Evolutionary conservation across 2,797 vertebrate species (phyloP).

Genomic region (Acrossocheilus fasciatus): DNA sequence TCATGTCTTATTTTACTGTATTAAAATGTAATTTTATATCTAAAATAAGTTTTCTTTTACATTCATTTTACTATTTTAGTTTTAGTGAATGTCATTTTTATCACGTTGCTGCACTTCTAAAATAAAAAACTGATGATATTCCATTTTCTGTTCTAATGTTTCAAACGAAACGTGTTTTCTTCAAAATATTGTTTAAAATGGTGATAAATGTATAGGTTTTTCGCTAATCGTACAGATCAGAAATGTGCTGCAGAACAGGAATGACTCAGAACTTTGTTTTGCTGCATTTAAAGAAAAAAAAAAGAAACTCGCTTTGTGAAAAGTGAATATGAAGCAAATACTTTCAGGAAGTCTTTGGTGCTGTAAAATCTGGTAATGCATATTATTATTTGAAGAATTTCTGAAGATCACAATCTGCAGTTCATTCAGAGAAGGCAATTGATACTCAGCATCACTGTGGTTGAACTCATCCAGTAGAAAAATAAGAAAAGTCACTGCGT

Average conservation of each 20-base stretch:
- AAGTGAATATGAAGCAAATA: constrained; percentile 44
- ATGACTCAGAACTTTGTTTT: background rate
- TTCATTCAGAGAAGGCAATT: background rate
- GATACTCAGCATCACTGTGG: background rate
- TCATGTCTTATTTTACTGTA: background rate
- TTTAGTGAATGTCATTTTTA: background rate
- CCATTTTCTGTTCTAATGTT: background rate
- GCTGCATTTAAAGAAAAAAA: background rate
- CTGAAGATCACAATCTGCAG: background rate
- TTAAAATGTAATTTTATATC: background rate
- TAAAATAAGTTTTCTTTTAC: background rate
- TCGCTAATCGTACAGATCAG: background rate
- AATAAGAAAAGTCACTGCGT: background rate
- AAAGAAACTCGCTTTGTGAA: constrained; percentile 18
- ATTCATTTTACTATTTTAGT: background rate
- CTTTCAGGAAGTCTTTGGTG: constrained; percentile 68
- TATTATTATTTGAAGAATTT: constrained; percentile 14
- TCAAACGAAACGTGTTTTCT: background rate
- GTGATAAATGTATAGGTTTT: background rate
- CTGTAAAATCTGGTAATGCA: constrained; percentile 43
- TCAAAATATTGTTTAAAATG: background rate
- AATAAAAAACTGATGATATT: background rate
- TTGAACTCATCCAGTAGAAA: background rate
- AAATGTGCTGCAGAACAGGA: constrained; percentile 11
- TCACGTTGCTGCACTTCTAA: background rate